Conservation (phyloP, 2,888 invertebrate genomes). For the Hirtodrosophila duncani region DNA sequence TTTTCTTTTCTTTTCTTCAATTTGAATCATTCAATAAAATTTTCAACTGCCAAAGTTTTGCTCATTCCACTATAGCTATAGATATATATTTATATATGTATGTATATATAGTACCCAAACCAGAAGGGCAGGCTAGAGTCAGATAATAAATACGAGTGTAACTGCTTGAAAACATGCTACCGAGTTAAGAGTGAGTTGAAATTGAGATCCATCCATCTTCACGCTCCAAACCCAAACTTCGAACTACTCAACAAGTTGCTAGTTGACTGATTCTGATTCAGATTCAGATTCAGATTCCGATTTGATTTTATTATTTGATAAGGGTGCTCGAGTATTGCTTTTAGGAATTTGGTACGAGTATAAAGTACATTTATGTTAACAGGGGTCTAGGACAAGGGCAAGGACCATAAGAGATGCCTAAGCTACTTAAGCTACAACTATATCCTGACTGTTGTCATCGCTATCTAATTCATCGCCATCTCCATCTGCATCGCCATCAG, state of each 20-base stretch:
- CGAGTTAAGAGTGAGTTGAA: too few species aligned
- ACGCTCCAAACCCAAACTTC: conserved; percentile 4
- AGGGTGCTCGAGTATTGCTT: conserved; percentile 68
- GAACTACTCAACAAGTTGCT: conserved; percentile 62
- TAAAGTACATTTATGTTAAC: conserved; percentile 41
- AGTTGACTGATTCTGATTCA: conserved; percentile 36
- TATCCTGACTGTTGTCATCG: conserved; percentile 78
- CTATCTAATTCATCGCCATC: conserved; percentile 71
- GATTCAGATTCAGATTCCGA: conserved; percentile 12
- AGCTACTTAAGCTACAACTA: conserved; percentile 74
- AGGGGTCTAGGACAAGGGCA: not conserved
- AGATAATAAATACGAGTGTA: too few species aligned
- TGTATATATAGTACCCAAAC: conserved; percentile 16
- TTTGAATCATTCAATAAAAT: conserved; percentile 47
- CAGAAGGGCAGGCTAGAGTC: too few species aligned
- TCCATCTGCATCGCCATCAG: conserved; percentile 17
- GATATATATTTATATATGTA: conserved; percentile 37
- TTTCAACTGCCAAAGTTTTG: conserved; percentile 37
- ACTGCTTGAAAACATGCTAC: conserved; percentile 51
- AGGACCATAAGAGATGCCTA: not conserved
- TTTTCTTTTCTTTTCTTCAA: conserved; percentile 24
- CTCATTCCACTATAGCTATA: conserved; percentile 37
- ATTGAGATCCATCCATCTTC: conserved; percentile 15
- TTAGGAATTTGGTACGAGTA: conserved; percentile 46
- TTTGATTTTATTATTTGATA: conserved; percentile 37